phyloP scores from a whole-genome alignment of 2,113 vertebrate species.

The Asarcornis scutulata region DNA sequence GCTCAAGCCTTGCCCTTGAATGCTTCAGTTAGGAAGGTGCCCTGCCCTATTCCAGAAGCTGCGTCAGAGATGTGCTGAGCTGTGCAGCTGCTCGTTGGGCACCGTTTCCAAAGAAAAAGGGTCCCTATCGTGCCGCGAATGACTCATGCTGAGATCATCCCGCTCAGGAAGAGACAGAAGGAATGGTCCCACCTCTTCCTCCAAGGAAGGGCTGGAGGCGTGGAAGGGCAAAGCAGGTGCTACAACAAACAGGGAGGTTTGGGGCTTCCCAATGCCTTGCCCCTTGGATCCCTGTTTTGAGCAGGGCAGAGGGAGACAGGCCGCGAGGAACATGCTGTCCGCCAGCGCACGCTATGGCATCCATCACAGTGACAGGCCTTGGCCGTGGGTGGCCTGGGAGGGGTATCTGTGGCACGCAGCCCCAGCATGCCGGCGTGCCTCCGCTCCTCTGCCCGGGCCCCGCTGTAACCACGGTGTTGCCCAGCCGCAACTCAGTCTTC shows the following conservation, averaged over 20 bases:
- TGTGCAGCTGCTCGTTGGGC: conserved; percentile 68
- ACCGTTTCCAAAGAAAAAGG: conserved; percentile 49
- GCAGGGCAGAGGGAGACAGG: background rate
- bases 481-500: accelerated
- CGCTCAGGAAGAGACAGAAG: conserved; percentile 11
- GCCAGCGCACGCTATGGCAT: background rate
- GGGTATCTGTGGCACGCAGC: background rate
- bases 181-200: conserved; percentile 21
- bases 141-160: conserved; percentile 55
- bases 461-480: background rate
- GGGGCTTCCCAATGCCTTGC: background rate
- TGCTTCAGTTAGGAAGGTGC: conserved; percentile 57
- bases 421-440: background rate
- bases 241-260: background rate
- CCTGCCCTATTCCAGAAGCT: conserved; percentile 68
- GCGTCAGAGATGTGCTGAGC: conserved; percentile 52
- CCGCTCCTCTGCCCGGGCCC: background rate
- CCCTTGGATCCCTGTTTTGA: background rate
- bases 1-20: conserved; percentile 63
- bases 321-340: background rate
- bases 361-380: conserved; percentile 13
- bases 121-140: conserved; percentile 13
- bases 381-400: background rate
- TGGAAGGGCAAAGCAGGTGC: background rate
- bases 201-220: background rate